Evolutionary conservation across 2,797 vertebrate species (phyloP).

Genomic region (Fistularia commersonii): DNA sequence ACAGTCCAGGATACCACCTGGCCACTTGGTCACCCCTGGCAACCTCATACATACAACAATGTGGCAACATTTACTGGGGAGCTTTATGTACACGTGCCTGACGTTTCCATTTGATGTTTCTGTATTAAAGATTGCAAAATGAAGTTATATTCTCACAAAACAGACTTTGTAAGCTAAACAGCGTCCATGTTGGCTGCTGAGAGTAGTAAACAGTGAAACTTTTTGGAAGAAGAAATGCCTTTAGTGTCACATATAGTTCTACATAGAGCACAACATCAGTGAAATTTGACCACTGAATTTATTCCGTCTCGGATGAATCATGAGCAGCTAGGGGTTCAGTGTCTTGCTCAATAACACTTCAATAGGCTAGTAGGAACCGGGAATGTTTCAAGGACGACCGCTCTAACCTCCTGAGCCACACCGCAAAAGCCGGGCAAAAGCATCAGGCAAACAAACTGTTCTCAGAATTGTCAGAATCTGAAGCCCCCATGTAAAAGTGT

Average conservation of each 20-base stretch:
- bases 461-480: slow-evolving; percentile 32
- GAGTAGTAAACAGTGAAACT: slow-evolving; percentile 29
- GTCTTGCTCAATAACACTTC: no score
- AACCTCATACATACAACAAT: slow-evolving; percentile 29
- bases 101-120: neutral
- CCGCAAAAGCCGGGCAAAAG: slow-evolving; percentile 4
- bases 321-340: no score
- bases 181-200: slow-evolving; percentile 13
- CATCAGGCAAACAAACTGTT: slow-evolving; percentile 29
- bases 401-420: no score
- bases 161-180: neutral
- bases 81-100: slow-evolving; percentile 8
- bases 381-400: no score
- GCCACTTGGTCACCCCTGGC: slow-evolving; percentile 36
- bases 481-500: slow-evolving; percentile 52
- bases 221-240: no score
- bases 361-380: no score
- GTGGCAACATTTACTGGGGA: slow-evolving; percentile 11
- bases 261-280: no score
- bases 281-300: no score
- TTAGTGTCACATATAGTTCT: no score
- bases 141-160: neutral
- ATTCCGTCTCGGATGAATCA: no score
- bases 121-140: neutral
- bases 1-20: slow-evolving; percentile 64